Evolutionary conservation across 2,113 vertebrate genomes (phyloP), one percentile per base, ranked within the genome.

Genomic region (Isichthys henryi): DNA sequence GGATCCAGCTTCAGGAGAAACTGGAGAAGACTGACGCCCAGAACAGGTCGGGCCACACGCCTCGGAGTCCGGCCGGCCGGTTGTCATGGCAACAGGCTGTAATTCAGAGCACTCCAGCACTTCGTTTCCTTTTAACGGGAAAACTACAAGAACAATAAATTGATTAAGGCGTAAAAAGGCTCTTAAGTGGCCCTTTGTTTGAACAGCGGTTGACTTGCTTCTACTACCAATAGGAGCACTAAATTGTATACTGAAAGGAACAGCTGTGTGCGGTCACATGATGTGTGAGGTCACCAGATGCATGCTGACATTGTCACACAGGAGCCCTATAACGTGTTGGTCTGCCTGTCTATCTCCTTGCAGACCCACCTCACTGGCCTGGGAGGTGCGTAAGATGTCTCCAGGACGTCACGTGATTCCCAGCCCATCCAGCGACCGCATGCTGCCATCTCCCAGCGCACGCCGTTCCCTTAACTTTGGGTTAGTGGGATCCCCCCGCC

Each of bases 301-400:
- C 27, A 0, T 13, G 62, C 23, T 27, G n/a, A n/a, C 0, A 7
- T n/a, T 10, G 27, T 70, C n/a, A 31, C 27, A 31, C n/a, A 4
- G 4, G 10, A 31, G 62, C 31, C 74, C 15, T 31, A 4, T 58
- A 27, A 19, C 8, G 19, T 53, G 50, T 87, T 3, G 23, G 15
- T 80, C 23, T 39, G 39, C 53, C 9, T 19, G 80, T 88, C 50
- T 10, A 27, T 89, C 8, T 17, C 10, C 31, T 86, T 43, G 66
- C 94, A 99, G 98, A 92, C 98, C 98, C 5, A 99, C 98, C 0
- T 99, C 98, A 17, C 93, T 99, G 93, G 98, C 98, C 0, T 99
- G 98, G 98, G 98, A 99, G 94, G 97, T 99, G 43, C 98, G 99
- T 90, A 99, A 99, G 90, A 99, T 99, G 98, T 99, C 98, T 88